Conservation (phyloP, 2,113 vertebrate species). For the Tyrannus savana region DNA sequence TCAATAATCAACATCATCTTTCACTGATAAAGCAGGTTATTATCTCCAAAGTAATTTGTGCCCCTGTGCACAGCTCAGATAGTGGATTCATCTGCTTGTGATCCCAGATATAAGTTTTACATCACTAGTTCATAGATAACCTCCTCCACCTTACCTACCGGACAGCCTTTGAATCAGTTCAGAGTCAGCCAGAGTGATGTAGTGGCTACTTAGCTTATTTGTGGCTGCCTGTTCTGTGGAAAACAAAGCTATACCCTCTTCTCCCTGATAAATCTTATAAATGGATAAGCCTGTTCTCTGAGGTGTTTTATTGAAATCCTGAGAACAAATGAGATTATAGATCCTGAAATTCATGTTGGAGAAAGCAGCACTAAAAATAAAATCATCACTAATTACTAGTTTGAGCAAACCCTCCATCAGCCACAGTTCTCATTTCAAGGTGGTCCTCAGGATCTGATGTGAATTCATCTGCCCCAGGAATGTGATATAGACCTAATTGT, state of each 20-base stretch:
- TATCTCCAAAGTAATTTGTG: background rate
- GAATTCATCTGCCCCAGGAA: background rate
- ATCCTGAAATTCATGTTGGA: background rate
- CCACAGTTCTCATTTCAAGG: background rate
- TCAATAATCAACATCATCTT: background rate
- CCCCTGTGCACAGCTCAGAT: background rate
- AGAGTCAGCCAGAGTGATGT: background rate
- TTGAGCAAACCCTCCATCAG: background rate
- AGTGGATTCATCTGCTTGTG: background rate
- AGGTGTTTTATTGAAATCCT: background rate
- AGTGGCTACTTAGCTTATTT: background rate
- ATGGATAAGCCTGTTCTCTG: background rate
- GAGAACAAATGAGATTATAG: background rate
- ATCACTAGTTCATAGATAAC: background rate
- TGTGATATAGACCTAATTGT: background rate
- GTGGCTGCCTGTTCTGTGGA: background rate
- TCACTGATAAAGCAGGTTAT: background rate
- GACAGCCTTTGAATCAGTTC: background rate
- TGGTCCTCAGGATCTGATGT: background rate
- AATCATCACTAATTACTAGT: background rate
- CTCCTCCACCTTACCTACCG: background rate
- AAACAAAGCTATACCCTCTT: background rate
- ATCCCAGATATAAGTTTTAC: background rate
- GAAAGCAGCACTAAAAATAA: background rate
- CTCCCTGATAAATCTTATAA: background rate